Evolutionary conservation across 1,140 invertebrate species (phyloP).

Genomic region (Drosophila nebulosa): DNA sequence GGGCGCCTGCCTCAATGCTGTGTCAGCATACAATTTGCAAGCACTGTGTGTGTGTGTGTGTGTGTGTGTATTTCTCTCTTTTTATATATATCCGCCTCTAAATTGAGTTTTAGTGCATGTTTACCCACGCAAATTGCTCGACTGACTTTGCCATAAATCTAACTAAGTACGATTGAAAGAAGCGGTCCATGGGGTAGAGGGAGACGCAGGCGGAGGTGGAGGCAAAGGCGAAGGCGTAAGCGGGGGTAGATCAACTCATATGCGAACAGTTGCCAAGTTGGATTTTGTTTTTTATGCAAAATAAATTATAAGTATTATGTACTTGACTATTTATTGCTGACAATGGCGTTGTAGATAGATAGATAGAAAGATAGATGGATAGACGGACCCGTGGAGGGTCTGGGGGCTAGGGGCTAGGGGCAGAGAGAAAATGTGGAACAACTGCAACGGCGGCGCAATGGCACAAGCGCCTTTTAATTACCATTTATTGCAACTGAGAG

Average conservation of each 20-base stretch:
- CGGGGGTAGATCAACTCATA: slow-evolving; percentile 24
- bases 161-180: slow-evolving; percentile 61
- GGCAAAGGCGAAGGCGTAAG: not conserved
- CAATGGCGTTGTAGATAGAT: slow-evolving; percentile 37
- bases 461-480: slow-evolving; percentile 63
- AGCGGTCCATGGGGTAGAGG: not conserved
- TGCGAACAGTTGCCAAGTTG: slow-evolving; percentile 41
- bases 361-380: not conserved
- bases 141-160: slow-evolving; percentile 78
- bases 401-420: not conserved
- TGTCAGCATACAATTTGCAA: slow-evolving; percentile 68
- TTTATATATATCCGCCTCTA: slow-evolving; percentile 65
- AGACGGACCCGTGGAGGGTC: not conserved
- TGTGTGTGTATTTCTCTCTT: slow-evolving; percentile 22
- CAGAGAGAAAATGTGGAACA: slow-evolving; percentile 38
- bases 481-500: slow-evolving; percentile 43
- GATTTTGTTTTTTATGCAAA: slow-evolving; percentile 60
- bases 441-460: slow-evolving; percentile 37
- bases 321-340: slow-evolving; percentile 76
- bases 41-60: slow-evolving; percentile 40
- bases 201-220: not conserved
- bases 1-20: slow-evolving; percentile 60
- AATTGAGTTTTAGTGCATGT: slow-evolving; percentile 79
- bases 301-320: slow-evolving; percentile 78
- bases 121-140: slow-evolving; percentile 78